Evolutionary conservation across 2,888 invertebrate genomes (phyloP).

Genomic region (Cistogaster globosa): DNA sequence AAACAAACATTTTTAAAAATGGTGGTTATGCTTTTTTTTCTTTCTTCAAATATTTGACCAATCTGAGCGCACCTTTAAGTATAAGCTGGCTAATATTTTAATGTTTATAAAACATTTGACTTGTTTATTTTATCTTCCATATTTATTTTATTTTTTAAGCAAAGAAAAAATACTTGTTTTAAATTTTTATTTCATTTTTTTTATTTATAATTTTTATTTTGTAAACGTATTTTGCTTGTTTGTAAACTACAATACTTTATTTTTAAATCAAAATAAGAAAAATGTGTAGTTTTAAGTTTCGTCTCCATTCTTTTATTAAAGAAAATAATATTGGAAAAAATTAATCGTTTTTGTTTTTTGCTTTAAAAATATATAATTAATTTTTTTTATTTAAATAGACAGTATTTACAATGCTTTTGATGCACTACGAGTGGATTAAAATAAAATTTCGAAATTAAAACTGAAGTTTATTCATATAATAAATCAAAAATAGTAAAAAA

Average conservation of each 20-base stretch:
- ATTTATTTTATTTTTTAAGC: too few relatives aligned
- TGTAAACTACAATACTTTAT: slow-evolving; percentile 66
- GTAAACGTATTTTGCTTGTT: slow-evolving; percentile 63
- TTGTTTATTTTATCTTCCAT: background rate
- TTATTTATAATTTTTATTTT: slow-evolving; percentile 55
- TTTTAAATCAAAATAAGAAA: slow-evolving; percentile 50
- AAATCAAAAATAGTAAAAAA: background rate
- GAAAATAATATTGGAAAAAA: slow-evolving; percentile 44
- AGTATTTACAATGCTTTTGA: slow-evolving; percentile 50
- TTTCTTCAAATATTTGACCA: too few relatives aligned
- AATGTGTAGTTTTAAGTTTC: slow-evolving; percentile 50
- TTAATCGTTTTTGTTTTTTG: slow-evolving; percentile 29
- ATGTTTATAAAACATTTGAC: background rate
- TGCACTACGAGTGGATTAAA: background rate
- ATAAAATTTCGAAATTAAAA: background rate
- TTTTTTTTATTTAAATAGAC: slow-evolving; percentile 26
- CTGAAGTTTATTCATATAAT: too few relatives aligned
- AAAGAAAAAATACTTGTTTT: slow-evolving; percentile 25
- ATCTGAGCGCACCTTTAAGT: too few relatives aligned
- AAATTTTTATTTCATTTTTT: slow-evolving; percentile 49
- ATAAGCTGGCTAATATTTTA: background rate
- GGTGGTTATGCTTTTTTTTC: too few relatives aligned
- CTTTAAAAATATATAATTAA: slow-evolving; percentile 25
- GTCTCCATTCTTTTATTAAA: slow-evolving; percentile 47
- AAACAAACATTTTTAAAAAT: too few relatives aligned